Evolutionary conservation across 1,140 invertebrate species (phyloP).

Genomic region (Cydia strobilella): DNA sequence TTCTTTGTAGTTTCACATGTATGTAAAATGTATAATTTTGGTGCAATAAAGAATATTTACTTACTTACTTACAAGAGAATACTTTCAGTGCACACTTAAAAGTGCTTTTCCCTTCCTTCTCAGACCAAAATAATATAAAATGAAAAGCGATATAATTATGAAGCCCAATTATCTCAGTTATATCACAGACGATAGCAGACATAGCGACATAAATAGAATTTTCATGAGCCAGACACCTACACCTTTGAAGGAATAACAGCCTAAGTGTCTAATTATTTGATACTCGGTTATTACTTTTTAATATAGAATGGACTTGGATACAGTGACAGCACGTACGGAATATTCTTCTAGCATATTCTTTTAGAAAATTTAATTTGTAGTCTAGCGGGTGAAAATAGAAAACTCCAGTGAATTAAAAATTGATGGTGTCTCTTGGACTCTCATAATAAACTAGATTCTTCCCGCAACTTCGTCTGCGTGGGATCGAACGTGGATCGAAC

Average conservation of each 20-base stretch:
- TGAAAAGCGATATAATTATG: slow-evolving; percentile 13
- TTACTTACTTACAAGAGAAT: too few relatives aligned
- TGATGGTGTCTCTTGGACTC: too few relatives aligned
- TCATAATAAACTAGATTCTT: too few relatives aligned
- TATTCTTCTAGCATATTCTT: not conserved
- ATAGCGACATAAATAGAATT: slow-evolving; percentile 27
- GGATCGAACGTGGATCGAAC: too few relatives aligned
- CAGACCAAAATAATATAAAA: not conserved
- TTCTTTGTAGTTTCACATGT: too few relatives aligned
- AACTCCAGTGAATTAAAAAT: too few relatives aligned
- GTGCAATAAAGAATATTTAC: too few relatives aligned
- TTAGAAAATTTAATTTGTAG: not conserved
- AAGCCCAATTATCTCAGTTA: slow-evolving; percentile 10
- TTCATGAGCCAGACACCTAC: slow-evolving; percentile 12
- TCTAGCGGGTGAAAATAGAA: not conserved
- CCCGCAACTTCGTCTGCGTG: too few relatives aligned
- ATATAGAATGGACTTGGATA: not conserved
- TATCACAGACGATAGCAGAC: slow-evolving; percentile 4
- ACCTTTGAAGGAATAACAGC: not conserved
- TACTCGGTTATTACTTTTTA: not conserved
- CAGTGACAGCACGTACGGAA: not conserved
- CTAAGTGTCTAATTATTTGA: not conserved
- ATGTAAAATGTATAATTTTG: too few relatives aligned
- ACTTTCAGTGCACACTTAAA: not conserved
- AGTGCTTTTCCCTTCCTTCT: not conserved